phyloP scores from a whole-genome alignment of 2,888 invertebrate species.

The Lagria hirta region DNA sequence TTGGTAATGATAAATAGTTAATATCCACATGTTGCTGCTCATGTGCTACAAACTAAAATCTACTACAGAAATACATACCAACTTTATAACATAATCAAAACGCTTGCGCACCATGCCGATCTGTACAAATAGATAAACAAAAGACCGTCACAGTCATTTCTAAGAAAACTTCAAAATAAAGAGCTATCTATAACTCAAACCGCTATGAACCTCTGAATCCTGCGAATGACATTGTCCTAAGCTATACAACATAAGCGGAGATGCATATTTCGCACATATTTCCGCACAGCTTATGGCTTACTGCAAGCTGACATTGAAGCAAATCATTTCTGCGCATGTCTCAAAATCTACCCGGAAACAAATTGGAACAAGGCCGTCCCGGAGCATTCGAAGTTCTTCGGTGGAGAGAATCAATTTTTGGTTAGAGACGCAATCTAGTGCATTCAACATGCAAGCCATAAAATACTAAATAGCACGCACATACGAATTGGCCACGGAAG shows the following conservation, averaged over 20 bases:
- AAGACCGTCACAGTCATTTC: constrained; percentile 18
- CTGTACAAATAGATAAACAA: constrained; percentile 24
- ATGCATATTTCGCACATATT: constrained; percentile 38
- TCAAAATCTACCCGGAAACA: constrained; percentile 43
- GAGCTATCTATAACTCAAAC: constrained; percentile 4
- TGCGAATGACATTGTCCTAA: constrained; percentile 5
- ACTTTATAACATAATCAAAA: constrained; percentile 43
- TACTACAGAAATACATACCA: constrained; percentile 42
- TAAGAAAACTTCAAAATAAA: no score
- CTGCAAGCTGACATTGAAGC: constrained; percentile 46
- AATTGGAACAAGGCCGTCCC: constrained; percentile 44
- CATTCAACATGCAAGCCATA: no score
- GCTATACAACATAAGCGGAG: constrained; percentile 13
- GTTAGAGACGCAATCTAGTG: no score
- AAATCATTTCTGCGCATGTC: constrained; percentile 40
- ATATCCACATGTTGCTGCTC: constrained; percentile 14
- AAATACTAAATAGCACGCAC: no score
- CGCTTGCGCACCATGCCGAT: constrained; percentile 44
- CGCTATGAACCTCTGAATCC: not conserved
- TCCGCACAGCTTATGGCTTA: constrained; percentile 44
- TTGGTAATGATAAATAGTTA: not conserved
- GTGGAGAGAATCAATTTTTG: constrained; percentile 24
- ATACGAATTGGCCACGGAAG: no score
- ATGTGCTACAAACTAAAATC: constrained; percentile 11
- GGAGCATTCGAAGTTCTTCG: constrained; percentile 25